These are phyloP conservation scores for Heliconius congener DNA, from an alignment of 1,140 invertebrate genomes.

Conservation along the genomic window DNA sequence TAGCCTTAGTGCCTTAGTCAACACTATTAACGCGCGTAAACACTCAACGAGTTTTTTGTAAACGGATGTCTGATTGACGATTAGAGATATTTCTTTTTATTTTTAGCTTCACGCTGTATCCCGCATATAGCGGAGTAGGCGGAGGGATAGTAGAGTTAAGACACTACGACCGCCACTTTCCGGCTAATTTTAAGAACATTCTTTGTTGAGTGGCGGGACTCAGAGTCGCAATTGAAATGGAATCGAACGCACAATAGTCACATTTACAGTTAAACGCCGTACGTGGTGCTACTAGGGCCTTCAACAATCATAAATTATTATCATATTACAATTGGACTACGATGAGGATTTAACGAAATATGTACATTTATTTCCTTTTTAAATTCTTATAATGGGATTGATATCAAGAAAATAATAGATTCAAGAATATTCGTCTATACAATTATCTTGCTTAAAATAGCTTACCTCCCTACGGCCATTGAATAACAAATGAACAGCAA, in stretches of 20 bases:
- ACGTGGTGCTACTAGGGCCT: too few relatives aligned
- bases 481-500: background rate
- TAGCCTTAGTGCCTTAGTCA: slow-evolving; percentile 21
- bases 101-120: too few relatives aligned
- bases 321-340: too few relatives aligned
- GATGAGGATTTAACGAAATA: background rate
- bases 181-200: background rate
- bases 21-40: slow-evolving; percentile 27
- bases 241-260: background rate
- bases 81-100: background rate
- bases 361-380: background rate
- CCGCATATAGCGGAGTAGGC: too few relatives aligned
- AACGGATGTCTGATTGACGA: slow-evolving; percentile 1
- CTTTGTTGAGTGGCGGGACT: too few relatives aligned
- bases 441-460: background rate
- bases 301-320: too few relatives aligned
- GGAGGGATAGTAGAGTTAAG: background rate
- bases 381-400: background rate
- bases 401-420: background rate
- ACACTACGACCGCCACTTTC: background rate
- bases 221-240: too few relatives aligned
- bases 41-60: slow-evolving; percentile 15
- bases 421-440: background rate
- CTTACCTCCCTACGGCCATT: background rate
- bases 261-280: background rate